A percentile compares a stretch with the other conserved stretches of the same genome.
Conservation (phyloP, 1,140 invertebrate species). For the Adoxophyes honmai region DNA sequence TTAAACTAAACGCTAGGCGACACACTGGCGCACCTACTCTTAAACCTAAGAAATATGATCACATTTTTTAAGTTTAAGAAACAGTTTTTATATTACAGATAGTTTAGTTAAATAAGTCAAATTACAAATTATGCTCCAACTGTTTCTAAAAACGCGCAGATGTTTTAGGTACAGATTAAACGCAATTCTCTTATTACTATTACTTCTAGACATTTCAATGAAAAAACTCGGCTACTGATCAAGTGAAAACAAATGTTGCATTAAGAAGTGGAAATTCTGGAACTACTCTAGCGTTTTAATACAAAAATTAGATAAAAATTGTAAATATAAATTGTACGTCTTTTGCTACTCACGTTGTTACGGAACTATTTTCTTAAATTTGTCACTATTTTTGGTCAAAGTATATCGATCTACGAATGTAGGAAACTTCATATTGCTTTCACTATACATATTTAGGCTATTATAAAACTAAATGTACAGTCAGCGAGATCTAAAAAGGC, state of each 20-base stretch:
- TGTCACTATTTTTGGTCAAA: background rate
- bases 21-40: conserved; percentile 28
- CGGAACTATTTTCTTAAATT: background rate
- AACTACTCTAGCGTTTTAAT: no score
- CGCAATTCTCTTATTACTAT: background rate
- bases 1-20: conserved; percentile 23
- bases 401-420: background rate
- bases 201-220: background rate
- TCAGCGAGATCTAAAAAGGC: no score
- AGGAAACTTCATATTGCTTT: background rate
- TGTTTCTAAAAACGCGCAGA: conserved; percentile 22
- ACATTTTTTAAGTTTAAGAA: conserved; percentile 51
- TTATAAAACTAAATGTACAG: no score
- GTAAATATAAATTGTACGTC: no score
- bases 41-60: conserved; percentile 43
- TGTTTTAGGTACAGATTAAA: conserved; percentile 11
- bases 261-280: no score
- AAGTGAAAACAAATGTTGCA: no score
- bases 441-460: background rate
- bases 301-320: no score
- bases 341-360: no score
- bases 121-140: background rate
- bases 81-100: conserved; percentile 19
- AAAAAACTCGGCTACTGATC: no score
- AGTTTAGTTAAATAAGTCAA: background rate